Percentiles rank a stretch among this genome's conserved stretches.
Conservation (phyloP, 2,888 invertebrate genomes). For the Serripes groenlandicus region DNA sequence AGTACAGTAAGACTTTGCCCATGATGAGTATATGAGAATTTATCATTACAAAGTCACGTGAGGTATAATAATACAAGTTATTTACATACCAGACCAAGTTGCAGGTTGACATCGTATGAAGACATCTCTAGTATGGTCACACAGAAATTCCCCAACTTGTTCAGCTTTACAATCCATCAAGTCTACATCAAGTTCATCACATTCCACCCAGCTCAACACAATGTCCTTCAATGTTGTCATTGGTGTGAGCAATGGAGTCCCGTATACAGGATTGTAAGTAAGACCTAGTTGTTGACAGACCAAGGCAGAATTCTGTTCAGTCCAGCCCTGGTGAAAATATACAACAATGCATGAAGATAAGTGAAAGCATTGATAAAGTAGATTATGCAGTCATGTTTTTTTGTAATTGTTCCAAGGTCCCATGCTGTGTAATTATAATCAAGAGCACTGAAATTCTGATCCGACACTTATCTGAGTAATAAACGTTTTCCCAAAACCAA, state of each 20-base stretch:
- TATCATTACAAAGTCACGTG: no score
- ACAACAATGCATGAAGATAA: no score
- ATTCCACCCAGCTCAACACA: slow-evolving; percentile 92
- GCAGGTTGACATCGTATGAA: slow-evolving; percentile 85
- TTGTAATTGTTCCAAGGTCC: no score
- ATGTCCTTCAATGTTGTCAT: slow-evolving; percentile 89
- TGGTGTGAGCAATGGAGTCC: slow-evolving; percentile 90
- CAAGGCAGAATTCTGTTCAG: slow-evolving; percentile 94
- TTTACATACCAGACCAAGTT: slow-evolving; percentile 86
- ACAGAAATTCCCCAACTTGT: slow-evolving; percentile 90
- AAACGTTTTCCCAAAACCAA: no score
- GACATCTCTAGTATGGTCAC: slow-evolving; percentile 83
- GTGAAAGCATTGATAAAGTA: no score
- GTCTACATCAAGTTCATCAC: slow-evolving; percentile 96
- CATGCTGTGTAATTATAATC: no score
- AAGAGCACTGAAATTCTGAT: no score
- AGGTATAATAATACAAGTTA: background rate
- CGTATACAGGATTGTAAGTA: slow-evolving; percentile 96
- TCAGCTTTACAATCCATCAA: slow-evolving; percentile 92
- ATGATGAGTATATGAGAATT: no score
- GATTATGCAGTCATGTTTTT: background rate
- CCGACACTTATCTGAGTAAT: no score
- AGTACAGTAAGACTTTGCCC: no score
- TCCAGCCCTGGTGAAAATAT: slow-evolving; percentile 98
- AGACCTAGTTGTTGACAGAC: slow-evolving; percentile 98